Percentiles rank a stretch among this genome's conserved stretches.
phyloP scores from a whole-genome alignment of 1,140 invertebrate genomes.

The Cotesia typhae region DNA sequence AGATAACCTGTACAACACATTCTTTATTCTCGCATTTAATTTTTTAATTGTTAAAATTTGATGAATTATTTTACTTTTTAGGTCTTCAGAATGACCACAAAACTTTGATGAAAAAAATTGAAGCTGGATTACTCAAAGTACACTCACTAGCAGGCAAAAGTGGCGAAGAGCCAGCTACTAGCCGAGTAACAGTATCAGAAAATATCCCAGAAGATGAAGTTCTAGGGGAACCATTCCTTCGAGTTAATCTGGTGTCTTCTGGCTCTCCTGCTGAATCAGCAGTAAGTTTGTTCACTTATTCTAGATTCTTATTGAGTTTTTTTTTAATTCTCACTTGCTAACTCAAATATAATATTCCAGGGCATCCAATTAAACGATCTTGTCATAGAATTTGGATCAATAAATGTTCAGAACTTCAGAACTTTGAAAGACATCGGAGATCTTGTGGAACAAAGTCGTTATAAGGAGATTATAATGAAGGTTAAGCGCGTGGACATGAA shows the following conservation, averaged over 20 bases:
- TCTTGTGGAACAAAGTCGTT: constrained; percentile 79
- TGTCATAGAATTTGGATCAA: constrained; percentile 84
- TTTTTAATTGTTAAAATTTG: not conserved
- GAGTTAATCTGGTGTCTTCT: constrained; percentile 76
- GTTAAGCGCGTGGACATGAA: constrained; percentile 67
- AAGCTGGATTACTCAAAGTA: constrained; percentile 74
- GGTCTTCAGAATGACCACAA: constrained; percentile 93
- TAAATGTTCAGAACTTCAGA: constrained; percentile 78
- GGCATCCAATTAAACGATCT: constrained; percentile 80
- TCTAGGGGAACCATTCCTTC: constrained; percentile 70
- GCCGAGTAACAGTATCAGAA: constrained; percentile 17
- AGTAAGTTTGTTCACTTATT: constrained; percentile 66
- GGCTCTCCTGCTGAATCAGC: constrained; percentile 84
- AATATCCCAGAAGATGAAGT: constrained; percentile 3
- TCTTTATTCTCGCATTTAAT: not conserved
- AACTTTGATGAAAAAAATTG: constrained; percentile 85
- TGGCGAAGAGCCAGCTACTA: constrained; percentile 21
- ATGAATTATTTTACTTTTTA: constrained; percentile 53
- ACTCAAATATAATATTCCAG: constrained; percentile 60
- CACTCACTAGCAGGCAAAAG: constrained; percentile 52
- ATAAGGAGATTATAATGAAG: constrained; percentile 70
- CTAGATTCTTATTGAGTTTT: not conserved
- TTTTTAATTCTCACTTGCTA: not conserved
- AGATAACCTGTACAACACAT: constrained; percentile 52
- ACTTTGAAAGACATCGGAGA: constrained; percentile 73